Conservation (phyloP, 2,113 vertebrate species). For the Mustelus asterias region DNA sequence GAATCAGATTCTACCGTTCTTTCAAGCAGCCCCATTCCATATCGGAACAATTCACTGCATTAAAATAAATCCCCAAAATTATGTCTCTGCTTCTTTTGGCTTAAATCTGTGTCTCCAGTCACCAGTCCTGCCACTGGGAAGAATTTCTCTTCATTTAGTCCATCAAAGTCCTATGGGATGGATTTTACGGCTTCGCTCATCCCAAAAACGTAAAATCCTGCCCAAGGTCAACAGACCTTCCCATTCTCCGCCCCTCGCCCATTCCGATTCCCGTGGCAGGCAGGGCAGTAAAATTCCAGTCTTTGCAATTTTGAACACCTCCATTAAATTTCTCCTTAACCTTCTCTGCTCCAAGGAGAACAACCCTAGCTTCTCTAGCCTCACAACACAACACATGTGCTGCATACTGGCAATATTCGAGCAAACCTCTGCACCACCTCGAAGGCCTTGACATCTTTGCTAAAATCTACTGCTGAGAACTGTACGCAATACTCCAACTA, state of each 20-base stretch:
- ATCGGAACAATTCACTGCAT: background rate
- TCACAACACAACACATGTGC: background rate
- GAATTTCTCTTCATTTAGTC: background rate
- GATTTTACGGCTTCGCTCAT: too few species aligned
- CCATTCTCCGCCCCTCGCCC: too few species aligned
- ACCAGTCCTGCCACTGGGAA: background rate
- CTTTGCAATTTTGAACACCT: background rate
- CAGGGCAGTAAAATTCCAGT: too few species aligned
- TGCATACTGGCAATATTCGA: background rate
- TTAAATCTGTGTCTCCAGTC: background rate
- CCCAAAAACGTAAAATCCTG: too few species aligned
- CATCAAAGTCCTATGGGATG: background rate
- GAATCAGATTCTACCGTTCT: background rate
- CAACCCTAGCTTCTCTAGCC: background rate
- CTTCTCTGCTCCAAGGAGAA: background rate
- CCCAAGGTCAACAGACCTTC: too few species aligned
- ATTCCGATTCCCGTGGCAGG: too few species aligned
- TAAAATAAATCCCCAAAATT: background rate
- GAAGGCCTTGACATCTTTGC: background rate
- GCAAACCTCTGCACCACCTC: background rate
- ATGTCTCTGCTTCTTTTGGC: background rate
- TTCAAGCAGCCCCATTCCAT: background rate
- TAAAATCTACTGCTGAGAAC: background rate
- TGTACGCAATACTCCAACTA: background rate
- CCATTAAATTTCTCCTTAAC: background rate